Evolutionary conservation across 2,113 vertebrate genomes (phyloP), one percentile per base, ranked within the genome.

Genomic region (Xiphophorus maculatus): DNA sequence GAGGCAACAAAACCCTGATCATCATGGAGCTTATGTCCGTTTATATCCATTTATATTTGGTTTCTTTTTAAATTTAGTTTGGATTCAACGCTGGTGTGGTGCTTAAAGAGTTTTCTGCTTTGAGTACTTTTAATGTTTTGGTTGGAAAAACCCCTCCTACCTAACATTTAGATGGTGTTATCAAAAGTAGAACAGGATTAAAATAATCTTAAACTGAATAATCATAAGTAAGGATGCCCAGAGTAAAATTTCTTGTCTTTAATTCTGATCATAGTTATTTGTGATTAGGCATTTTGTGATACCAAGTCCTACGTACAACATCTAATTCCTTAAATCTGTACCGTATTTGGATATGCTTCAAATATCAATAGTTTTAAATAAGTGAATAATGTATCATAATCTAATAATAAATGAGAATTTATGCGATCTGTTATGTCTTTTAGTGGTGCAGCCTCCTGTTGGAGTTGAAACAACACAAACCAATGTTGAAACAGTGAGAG

Each of bases 381-480:
- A 28, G 28, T 28, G 2, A 29, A 63, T 19, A 33, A 19, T 58
- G 22, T n/a, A 11, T n/a, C 5, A 5, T 6, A 32, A 13, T 30
- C 29, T 44, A 37, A 17, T 44, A 29, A 63, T 19, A 63, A 32
- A 25, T 58, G 17, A 58, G 9, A 0, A 58, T n/a, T 58, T 3
- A 25, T 35, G 17, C 35, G 4, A 35, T 35, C 10, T 25, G 8
- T 66, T 66, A 13, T 66, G 66, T 17, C 71, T 66, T 86, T 35
- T 33, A 96, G 95, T 96, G 88, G 76, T 88, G 22, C 64, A 66
- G 65, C 95, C 95, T 28, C 95, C 95, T 1, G 3, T 1, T 0
- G 60, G 17, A 7, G 14, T 94, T 4, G 77, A 30, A 0, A 88
- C 66, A 5, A 79, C 11, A 3, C 71, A 87, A 63, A 87, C 62